Evolutionary conservation across 1,140 invertebrate genomes (phyloP), one percentile per base, ranked within the genome.

Genomic region (Scaptomyza hsui): DNA sequence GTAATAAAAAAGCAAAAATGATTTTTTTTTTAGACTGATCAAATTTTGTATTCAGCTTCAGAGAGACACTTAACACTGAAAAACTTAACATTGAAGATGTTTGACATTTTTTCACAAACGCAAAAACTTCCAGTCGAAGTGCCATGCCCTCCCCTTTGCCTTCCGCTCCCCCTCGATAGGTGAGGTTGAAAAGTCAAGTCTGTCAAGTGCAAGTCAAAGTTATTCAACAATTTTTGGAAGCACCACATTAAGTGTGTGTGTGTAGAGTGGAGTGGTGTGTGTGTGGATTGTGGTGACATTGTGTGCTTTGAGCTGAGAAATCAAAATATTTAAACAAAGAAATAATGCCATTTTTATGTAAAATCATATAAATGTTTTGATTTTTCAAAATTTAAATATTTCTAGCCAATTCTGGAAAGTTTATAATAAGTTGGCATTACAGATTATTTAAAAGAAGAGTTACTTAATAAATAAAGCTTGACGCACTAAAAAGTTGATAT

Each of bases 121-220:
- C 32, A n/a, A 3, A n/a, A 37, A 37, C 10, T n/a, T 37, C 12
- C n/a, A n/a, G 32, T n/a, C n/a, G 12, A n/a, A 37, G 32, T 37
- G 32, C 32, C 10, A 37, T n/a, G 32, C 12, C n/a, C 4, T 12
- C 32, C 32, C 12, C 12, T 12, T n/a, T n/a, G 10, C 10, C 32
- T 0, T 4, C 12, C 3, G n/a, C 12, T 37, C 32, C 4, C 32
- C n/a, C 32, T 35, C 12, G 4, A n/a, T n/a, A 37, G 32, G 12
- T 37, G 7, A n/a, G 32, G 32, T 37, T 12, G 32, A 37, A 12
- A n/a, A n/a, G 32, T 37, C 32, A 37, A 37, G 32, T 37, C n/a
- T n/a, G 32, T 37, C 32, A 37, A 37, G 32, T 37, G 32, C 32
- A n/a, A n/a, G 32, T 37, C 32, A 37, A 37, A 37, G 32, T 37